Evolutionary conservation across 2,113 vertebrate species (phyloP).

Genomic region (Tetrax tetrax): DNA sequence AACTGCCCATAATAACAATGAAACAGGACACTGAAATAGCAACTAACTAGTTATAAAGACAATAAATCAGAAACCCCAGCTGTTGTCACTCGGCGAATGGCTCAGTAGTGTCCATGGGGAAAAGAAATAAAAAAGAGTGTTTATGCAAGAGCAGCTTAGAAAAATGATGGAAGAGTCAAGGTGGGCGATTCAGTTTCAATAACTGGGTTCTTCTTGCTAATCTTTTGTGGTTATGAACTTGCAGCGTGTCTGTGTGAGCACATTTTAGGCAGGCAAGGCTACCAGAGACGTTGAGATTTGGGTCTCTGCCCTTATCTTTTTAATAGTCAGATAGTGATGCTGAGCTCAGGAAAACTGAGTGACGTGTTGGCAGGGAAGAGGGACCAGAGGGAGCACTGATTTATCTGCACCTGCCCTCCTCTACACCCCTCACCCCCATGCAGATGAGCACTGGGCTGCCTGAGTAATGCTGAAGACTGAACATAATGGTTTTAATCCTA

Average conservation of each 20-base stretch:
- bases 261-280: neutral
- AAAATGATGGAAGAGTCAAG: neutral
- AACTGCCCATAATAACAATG: neutral
- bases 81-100: neutral
- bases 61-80: neutral
- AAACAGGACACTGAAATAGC: neutral
- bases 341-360: neutral
- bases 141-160: neutral
- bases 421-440: too few species aligned
- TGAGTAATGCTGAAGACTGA: neutral
- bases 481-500: neutral
- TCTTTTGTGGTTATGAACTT: neutral
- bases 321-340: neutral
- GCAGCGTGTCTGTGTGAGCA: neutral
- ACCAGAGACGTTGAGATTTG: neutral
- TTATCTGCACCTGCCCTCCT: neutral
- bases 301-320: neutral
- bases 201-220: neutral
- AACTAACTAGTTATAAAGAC: neutral
- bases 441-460: neutral
- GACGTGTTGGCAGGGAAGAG: rapidly evolving
- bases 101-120: neutral
- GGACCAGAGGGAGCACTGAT: neutral
- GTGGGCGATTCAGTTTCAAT: neutral
- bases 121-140: neutral